Conservation (phyloP, 2,113 vertebrate species). For the Gallinago jamesoni region DNA sequence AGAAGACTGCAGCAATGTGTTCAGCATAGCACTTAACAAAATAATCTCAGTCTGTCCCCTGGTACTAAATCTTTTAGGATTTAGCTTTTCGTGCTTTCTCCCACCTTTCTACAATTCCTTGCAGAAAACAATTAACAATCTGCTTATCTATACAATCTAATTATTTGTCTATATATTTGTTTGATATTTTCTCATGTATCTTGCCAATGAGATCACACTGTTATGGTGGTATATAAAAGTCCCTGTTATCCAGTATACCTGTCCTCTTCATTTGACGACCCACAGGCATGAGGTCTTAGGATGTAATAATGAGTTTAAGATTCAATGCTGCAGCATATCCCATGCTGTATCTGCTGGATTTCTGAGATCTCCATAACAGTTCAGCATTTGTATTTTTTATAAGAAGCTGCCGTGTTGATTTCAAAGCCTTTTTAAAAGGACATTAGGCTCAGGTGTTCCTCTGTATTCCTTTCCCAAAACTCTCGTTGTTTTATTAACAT, state of each 20-base stretch:
- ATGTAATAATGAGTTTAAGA: not conserved
- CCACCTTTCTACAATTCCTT: not conserved
- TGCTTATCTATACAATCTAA: not conserved
- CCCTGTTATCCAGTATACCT: not conserved
- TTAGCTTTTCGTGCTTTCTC: not conserved
- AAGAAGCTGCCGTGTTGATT: not conserved
- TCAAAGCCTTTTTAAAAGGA: not conserved
- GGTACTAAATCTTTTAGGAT: not conserved
- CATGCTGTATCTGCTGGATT: not conserved
- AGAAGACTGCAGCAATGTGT: not conserved
- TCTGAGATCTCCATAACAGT: fast-evolving
- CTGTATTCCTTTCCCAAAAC: not conserved
- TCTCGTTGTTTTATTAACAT: not conserved
- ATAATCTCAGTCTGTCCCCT: not conserved
- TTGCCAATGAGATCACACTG: not conserved
- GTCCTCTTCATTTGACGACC: not conserved
- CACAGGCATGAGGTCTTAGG: not conserved
- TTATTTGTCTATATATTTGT: not conserved
- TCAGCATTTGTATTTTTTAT: not conserved
- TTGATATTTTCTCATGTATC: not conserved
- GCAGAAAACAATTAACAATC: not conserved
- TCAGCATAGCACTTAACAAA: not conserved
- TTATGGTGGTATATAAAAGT: not conserved
- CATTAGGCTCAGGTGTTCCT: not conserved
- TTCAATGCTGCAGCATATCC: not conserved